phyloP scores from a whole-genome alignment of 2,797 vertebrate species.

The Pseudomugil gertrudae region DNA sequence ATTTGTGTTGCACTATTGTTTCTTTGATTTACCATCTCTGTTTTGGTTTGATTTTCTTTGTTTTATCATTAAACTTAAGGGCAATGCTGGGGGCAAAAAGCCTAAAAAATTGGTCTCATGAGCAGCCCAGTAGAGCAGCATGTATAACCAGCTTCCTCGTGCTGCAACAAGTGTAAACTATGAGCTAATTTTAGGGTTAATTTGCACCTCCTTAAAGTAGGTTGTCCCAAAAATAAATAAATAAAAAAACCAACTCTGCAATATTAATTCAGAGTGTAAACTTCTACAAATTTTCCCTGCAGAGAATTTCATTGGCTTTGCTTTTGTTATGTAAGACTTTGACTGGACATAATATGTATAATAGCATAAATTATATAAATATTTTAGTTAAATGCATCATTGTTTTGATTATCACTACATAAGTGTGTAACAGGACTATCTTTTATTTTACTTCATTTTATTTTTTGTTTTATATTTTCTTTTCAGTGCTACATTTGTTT shows the following conservation, averaged over 20 bases:
- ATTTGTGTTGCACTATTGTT: slow-evolving; percentile 4
- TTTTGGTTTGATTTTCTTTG: not conserved
- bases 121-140: not conserved
- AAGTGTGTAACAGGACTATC: too few species aligned
- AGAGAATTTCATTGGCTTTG: not conserved
- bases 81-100: not conserved
- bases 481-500: too few species aligned
- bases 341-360: too few species aligned
- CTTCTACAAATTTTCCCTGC: not conserved
- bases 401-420: too few species aligned
- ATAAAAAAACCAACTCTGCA: not conserved
- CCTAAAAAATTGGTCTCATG: not conserved
- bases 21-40: slow-evolving; percentile 3
- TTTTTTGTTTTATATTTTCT: too few species aligned
- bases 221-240: not conserved
- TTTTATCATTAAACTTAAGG: not conserved
- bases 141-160: not conserved
- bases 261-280: not conserved
- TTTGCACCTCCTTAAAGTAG: not conserved
- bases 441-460: too few species aligned
- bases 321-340: not conserved
- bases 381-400: too few species aligned
- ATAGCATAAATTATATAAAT: too few species aligned
- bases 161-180: not conserved
- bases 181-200: not conserved